These are phyloP conservation scores for Sebastiscus albofasciatus DNA, from an alignment of 2,797 vertebrate genomes.

Conservation along the genomic window DNA sequence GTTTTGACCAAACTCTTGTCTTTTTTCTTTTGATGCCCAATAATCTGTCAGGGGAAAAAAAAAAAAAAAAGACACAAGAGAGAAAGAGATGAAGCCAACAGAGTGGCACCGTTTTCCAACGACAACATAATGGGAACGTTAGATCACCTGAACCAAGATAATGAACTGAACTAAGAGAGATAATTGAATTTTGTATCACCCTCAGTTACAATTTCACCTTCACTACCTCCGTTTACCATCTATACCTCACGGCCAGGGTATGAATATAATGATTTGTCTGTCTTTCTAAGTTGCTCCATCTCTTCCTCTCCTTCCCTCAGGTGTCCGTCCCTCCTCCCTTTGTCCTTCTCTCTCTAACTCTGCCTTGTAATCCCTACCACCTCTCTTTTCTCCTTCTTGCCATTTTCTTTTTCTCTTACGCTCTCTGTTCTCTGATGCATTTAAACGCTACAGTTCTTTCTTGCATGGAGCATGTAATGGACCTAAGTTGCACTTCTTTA, in stretches of 20 bases:
- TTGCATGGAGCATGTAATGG: background rate
- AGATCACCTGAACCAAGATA: slow-evolving; percentile 51
- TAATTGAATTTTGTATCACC: slow-evolving; percentile 63
- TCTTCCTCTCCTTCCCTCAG: slow-evolving; percentile 9
- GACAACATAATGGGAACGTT: slow-evolving; percentile 37
- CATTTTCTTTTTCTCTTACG: background rate
- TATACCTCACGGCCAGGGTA: slow-evolving; percentile 25
- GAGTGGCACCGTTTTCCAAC: background rate
- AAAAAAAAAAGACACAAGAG: background rate
- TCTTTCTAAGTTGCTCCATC: slow-evolving; percentile 48
- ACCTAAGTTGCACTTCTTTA: background rate
- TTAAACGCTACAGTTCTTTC: background rate
- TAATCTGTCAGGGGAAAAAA: background rate
- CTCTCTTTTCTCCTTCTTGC: background rate
- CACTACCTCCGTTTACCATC: slow-evolving; percentile 46
- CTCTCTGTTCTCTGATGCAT: background rate
- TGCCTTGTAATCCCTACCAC: background rate
- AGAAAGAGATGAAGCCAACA: background rate
- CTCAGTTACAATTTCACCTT: slow-evolving; percentile 59
- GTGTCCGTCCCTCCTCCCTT: slow-evolving; percentile 26
- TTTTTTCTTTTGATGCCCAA: background rate
- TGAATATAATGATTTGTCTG: slow-evolving; percentile 56
- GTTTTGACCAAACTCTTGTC: background rate
- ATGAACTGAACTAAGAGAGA: slow-evolving; percentile 63
- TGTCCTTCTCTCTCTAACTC: slow-evolving; percentile 24